A percentile compares a stretch with the other conserved stretches of the same genome.
Conservation (phyloP, 2,888 invertebrate genomes). For the Adelognathus sp. region DNA sequence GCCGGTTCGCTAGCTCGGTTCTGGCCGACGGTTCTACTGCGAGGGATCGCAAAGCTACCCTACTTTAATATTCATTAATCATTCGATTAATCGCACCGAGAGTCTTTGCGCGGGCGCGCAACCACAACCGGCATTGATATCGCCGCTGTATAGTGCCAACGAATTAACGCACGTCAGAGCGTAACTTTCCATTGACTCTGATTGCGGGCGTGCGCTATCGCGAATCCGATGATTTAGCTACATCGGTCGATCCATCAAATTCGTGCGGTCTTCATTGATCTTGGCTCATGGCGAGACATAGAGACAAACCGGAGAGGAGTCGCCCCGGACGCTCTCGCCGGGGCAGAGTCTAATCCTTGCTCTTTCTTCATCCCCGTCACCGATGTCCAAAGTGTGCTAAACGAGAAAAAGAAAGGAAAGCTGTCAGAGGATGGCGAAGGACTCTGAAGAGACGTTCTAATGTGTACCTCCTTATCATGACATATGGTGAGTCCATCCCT, state of each 20-base stretch:
- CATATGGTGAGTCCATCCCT: slow-evolving; percentile 52
- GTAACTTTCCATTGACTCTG: slow-evolving; percentile 49
- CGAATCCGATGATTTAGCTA: slow-evolving; percentile 65
- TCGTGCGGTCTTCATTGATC: slow-evolving; percentile 66
- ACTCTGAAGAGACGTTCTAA: slow-evolving; percentile 43
- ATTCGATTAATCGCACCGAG: slow-evolving; percentile 44
- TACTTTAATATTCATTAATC: slow-evolving; percentile 55
- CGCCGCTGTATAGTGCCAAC: not conserved
- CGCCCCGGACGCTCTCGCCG: no score
- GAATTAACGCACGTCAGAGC: slow-evolving; percentile 42
- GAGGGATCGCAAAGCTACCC: slow-evolving; percentile 31
- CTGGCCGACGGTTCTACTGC: not conserved
- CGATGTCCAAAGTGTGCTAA: not conserved
- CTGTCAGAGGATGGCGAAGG: slow-evolving; percentile 22
- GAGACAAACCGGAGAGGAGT: no score
- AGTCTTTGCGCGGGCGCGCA: slow-evolving; percentile 4
- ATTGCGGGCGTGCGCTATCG: slow-evolving; percentile 46
- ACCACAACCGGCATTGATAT: slow-evolving; percentile 20
- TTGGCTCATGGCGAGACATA: slow-evolving; percentile 44
- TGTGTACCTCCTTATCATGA: slow-evolving; percentile 52
- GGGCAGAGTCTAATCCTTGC: no score
- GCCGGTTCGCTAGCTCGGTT: not conserved
- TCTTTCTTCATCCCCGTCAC: slow-evolving; percentile 3
- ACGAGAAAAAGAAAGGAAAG: not conserved
- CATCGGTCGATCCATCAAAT: slow-evolving; percentile 62